Percentiles rank a stretch among this genome's conserved stretches.
These are phyloP conservation scores for Pinctada fucata DNA, from an alignment of 2,888 invertebrate species.

Conservation along the genomic window DNA sequence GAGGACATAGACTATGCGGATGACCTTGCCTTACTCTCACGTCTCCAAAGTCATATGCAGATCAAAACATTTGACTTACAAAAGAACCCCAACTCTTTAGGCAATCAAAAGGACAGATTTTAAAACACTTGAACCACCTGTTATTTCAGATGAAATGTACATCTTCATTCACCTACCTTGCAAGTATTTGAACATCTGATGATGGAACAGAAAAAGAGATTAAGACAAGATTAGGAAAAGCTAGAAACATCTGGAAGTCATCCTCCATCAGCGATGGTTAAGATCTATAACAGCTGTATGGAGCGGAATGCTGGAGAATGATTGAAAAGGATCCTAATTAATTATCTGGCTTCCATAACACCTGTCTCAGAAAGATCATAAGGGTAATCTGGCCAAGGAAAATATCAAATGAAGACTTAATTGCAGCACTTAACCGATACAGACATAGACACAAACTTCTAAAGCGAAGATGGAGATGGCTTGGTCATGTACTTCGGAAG, in stretches of 20 bases:
- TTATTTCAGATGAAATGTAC: background rate
- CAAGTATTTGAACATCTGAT: background rate
- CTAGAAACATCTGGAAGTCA: background rate
- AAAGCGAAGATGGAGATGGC: slow-evolving; percentile 12
- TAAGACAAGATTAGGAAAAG: background rate
- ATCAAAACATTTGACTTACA: slow-evolving; percentile 12
- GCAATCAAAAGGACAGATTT: slow-evolving; percentile 19
- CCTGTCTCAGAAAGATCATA: slow-evolving; percentile 12
- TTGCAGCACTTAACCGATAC: background rate
- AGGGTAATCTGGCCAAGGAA: slow-evolving; percentile 7
- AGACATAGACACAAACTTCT: background rate
- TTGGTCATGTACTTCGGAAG: slow-evolving; percentile 8
- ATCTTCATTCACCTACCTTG: background rate
- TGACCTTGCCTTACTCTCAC: slow-evolving; percentile 30
- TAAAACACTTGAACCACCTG: slow-evolving; percentile 14
- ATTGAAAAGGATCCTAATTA: background rate
- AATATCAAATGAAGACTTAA: slow-evolving; percentile 2
- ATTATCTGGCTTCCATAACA: slow-evolving; percentile 8
- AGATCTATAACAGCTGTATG: slow-evolving; percentile 3
- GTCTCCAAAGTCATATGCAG: slow-evolving; percentile 30
- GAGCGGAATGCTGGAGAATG: slow-evolving; percentile 3
- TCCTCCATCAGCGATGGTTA: background rate
- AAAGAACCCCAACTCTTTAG: slow-evolving; percentile 6
- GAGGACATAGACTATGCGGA: slow-evolving; percentile 33
- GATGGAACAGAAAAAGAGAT: background rate